A percentile compares a stretch with the other conserved stretches of the same genome.
These are phyloP conservation scores for Cetonia aurata DNA, from an alignment of 2,888 invertebrate species.

Conservation along the genomic window DNA sequence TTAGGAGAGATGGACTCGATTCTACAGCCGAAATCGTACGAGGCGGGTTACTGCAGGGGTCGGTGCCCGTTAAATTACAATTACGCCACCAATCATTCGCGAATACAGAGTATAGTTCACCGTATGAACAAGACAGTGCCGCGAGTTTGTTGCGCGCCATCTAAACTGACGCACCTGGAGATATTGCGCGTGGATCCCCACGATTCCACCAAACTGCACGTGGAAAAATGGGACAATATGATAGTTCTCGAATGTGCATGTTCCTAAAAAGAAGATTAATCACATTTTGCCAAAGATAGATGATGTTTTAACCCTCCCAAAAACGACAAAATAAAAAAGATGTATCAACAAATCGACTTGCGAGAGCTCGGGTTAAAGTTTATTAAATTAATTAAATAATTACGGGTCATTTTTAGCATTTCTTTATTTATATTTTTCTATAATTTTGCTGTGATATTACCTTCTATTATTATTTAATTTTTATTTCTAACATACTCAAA, in stretches of 20 bases:
- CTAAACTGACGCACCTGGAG: conserved; percentile 74
- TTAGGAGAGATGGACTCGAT: conserved; percentile 67
- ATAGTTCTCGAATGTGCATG: conserved; percentile 80
- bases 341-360: not conserved
- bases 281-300: conserved; percentile 51
- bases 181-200: conserved; percentile 76
- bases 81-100: conserved; percentile 78
- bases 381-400: conserved; percentile 28
- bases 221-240: conserved; percentile 79
- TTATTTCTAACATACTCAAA: conserved; percentile 43
- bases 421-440: conserved; percentile 52
- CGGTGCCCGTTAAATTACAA: conserved; percentile 77
- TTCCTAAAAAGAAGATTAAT: conserved; percentile 66
- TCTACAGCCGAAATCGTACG: conserved; percentile 77
- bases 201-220: conserved; percentile 72
- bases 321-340: not conserved
- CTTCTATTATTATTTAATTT: conserved; percentile 51
- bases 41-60: conserved; percentile 79
- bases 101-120: conserved; percentile 77
- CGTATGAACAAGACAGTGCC: conserved; percentile 67
- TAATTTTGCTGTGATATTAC: conserved; percentile 56
- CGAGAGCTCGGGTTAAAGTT: conserved; percentile 17
- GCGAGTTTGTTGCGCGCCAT: conserved; percentile 78
- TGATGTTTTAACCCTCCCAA: conserved; percentile 11
- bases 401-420: conserved; percentile 62